Percentiles rank a stretch among this genome's conserved stretches.
phyloP scores from a whole-genome alignment of 2,113 vertebrate species.

The Xenopus laevis region DNA sequence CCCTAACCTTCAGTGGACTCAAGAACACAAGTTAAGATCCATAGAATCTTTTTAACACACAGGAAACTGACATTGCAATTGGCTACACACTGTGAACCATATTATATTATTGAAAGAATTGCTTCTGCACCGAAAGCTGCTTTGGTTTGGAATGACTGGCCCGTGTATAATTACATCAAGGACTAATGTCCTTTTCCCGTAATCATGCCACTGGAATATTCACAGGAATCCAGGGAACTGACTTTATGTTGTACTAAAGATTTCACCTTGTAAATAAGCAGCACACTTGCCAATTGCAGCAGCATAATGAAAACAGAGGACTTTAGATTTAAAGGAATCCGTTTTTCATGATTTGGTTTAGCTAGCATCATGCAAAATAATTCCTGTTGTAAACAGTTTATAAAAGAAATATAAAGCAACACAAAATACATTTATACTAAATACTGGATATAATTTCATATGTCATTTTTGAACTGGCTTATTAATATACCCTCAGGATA shows the following conservation, averaged over 20 bases:
- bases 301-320: slow-evolving; percentile 4
- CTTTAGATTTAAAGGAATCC: slow-evolving; percentile 9
- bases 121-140: background rate
- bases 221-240: slow-evolving; percentile 27
- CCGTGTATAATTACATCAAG: slow-evolving; percentile 25
- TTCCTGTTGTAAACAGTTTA: too few species aligned
- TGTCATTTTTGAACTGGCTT: too few species aligned
- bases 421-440: too few species aligned
- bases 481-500: too few species aligned
- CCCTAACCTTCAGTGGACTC: too few species aligned
- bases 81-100: background rate
- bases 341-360: slow-evolving; percentile 4
- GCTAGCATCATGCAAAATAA: background rate
- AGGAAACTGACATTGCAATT: too few species aligned
- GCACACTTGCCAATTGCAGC: slow-evolving; percentile 13
- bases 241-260: slow-evolving; percentile 39
- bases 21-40: too few species aligned
- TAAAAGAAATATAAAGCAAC: too few species aligned
- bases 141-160: background rate
- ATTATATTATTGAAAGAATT: slow-evolving; percentile 5
- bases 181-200: slow-evolving; percentile 22
- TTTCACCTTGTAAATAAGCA: slow-evolving; percentile 42
- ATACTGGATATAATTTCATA: too few species aligned
- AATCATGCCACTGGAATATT: slow-evolving; percentile 36
- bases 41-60: too few species aligned